Percentiles rank a stretch among this genome's conserved stretches.
Conservation (phyloP, 1,140 invertebrate species). For the Macrostomum lignano region DNA sequence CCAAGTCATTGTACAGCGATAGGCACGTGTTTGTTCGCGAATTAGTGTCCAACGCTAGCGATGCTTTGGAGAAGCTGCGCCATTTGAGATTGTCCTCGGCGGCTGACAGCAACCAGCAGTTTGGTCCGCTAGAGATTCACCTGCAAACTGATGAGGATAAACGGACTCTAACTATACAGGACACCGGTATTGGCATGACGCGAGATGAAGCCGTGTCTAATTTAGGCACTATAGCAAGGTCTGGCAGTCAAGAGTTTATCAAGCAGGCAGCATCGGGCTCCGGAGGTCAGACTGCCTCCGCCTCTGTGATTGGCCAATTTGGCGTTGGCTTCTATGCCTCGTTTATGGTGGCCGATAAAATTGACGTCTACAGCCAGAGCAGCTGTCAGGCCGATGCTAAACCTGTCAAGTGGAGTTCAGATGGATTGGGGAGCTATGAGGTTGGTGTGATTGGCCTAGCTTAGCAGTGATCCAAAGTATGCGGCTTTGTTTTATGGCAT, state of each 20-base stretch:
- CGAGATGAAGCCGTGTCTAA: slow-evolving; percentile 61
- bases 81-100: slow-evolving; percentile 33
- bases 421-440: slow-evolving; percentile 35
- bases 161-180: slow-evolving; percentile 57
- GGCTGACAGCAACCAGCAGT: slow-evolving; percentile 13
- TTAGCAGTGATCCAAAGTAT: no score
- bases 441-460: background rate
- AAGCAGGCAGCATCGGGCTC: slow-evolving; percentile 4
- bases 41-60: slow-evolving; percentile 77
- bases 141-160: slow-evolving; percentile 59
- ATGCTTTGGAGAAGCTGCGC: slow-evolving; percentile 66
- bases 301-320: slow-evolving; percentile 69
- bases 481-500: no score
- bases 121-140: slow-evolving; percentile 44
- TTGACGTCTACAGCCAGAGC: slow-evolving; percentile 52
- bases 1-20: slow-evolving; percentile 78
- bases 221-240: slow-evolving; percentile 71
- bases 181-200: slow-evolving; percentile 74
- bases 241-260: slow-evolving; percentile 48
- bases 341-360: slow-evolving; percentile 78
- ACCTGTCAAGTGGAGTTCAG: slow-evolving; percentile 55
- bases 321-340: slow-evolving; percentile 89
- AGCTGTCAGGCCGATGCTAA: slow-evolving; percentile 31
- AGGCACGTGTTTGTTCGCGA: slow-evolving; percentile 87
- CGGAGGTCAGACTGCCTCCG: background rate